Evolutionary conservation across 2,888 invertebrate genomes (phyloP), one percentile per base, ranked within the genome.

Genomic region (Gandaritis pyraliata): DNA sequence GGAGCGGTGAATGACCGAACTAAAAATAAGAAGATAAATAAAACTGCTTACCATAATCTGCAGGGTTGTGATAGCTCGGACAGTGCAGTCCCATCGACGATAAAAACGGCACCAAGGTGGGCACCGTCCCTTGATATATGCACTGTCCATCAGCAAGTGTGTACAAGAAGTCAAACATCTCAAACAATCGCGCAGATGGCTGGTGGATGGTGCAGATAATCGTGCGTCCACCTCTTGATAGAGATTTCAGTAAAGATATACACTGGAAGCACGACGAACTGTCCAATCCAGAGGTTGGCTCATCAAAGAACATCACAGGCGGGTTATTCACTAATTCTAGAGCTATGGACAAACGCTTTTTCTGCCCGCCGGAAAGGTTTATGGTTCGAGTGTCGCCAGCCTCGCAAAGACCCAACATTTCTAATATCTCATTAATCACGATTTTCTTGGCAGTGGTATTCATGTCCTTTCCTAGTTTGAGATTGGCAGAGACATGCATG

Each of bases 141-240:
- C 98, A 98, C 86, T 97, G 97, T 10, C 98, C 98, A 75, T 97
- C 97, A 10, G 98, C 96, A 77, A 99, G 85, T 81, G 98, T 95
- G 85, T 98, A 98, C 67, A 99, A 90, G 91, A 97, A 95, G 86
- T 98, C 98, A 82, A 99, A 98, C 95, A 97, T 98, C 90, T 98
- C 98, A 81, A 98, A 98, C 49, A 98, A 93, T 74, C 98, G 95
- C 38, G 98, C 98, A 71, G 98, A 98, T 11, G 98, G 98, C 86
- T 99, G 98, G 89, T 98, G 98, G 74, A 98, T 98, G 43, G 98
- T 98, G 82, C 98, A 98, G 69, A 98, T 97, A 66, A 98, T 97
- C 30, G 98, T 98, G 69, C 98, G 94, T 0, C 96, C 95, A 52
- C 97, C 97, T 74, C 97, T 94, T 12, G 98, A 97, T 74, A 98